Evolutionary conservation across 2,888 invertebrate species (phyloP).

Genomic region (Aspidiotus destructor): DNA sequence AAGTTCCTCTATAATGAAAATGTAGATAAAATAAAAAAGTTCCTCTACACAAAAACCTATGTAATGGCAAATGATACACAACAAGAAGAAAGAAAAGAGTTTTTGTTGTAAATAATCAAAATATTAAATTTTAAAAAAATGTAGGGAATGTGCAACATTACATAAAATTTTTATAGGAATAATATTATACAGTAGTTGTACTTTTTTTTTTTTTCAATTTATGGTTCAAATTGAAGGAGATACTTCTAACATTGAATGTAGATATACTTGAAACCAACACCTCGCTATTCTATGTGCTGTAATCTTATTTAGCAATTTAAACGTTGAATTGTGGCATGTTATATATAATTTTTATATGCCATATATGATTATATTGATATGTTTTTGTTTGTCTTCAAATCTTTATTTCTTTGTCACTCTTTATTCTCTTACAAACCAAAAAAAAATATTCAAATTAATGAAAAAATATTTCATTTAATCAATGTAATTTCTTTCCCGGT

Average conservation of each 20-base stretch:
- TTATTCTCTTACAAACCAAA: slow-evolving; percentile 8
- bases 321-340: slow-evolving; percentile 8
- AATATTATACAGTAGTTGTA: slow-evolving; percentile 3
- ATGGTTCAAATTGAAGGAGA: slow-evolving; percentile 6
- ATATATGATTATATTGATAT: neutral
- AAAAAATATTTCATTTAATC: slow-evolving; percentile 13
- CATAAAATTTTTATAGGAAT: slow-evolving; percentile 11
- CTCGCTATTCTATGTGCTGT: slow-evolving; percentile 36
- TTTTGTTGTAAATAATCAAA: neutral
- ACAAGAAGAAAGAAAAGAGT: too few species aligned
- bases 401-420: slow-evolving; percentile 24
- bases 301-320: slow-evolving; percentile 34
- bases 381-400: slow-evolving; percentile 21
- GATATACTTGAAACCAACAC: slow-evolving; percentile 34
- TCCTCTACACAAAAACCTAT: too few species aligned
- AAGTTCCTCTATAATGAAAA: slow-evolving; percentile 24
- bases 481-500: slow-evolving; percentile 13
- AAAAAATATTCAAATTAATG: neutral
- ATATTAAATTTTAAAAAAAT: slow-evolving; percentile 1
- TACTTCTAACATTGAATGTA: slow-evolving; percentile 28
- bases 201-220: slow-evolving; percentile 2
- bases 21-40: too few species aligned
- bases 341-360: too few species aligned
- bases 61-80: too few species aligned
- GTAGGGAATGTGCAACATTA: slow-evolving; percentile 14